Base-by-base conservation (phyloP, 2,888 invertebrate species). In the Aleiodes testaceus region DNA sequence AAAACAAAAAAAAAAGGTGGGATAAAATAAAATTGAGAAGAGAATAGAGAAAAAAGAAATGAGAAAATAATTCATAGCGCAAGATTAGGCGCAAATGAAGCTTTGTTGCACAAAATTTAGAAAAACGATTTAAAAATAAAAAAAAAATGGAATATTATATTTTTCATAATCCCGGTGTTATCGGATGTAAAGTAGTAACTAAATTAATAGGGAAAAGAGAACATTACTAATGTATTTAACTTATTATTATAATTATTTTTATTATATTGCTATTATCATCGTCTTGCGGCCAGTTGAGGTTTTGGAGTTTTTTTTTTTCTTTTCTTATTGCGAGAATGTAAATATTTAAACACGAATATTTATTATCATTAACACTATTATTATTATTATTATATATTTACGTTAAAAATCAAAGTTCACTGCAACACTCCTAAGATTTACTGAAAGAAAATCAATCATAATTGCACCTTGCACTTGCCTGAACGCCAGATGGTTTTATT, bases 131-230 rank as follows among this genome's bases (percentile, higher is more conserved):
- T n/a, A n/a, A n/a, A 53, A 53, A 22, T 12, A 26, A 11, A 36
- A 36, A 55, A 55, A 59, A 59, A 59, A 85, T 86, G 79, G 85
- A 85, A 84, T 83, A 85, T 86, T 86, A 86, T 86, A 86, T 86
- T 87, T 86, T 86, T 86, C 84, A 87, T 86, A 87, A 85, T 74
- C 79, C 82, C 80, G 81, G 83, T 85, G 82, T 84, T 83, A 80
- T 78, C 79, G 78, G 79, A 79, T 73, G 71, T 78, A 79, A 79
- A 82, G 78, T 74, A 72, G 72, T 74, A 74, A 67, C 74, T 74
- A 79, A 75, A 77, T 79, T 73, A 75, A 70, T 72, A 75, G 18
- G 18, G 47, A 75, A 78, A 74, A 77, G 73, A 72, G 73, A 77
- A 74, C 72, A 79, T 77, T 77, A 80, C 77, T 79, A 79, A 79